Base-by-base conservation (phyloP, 2,797 vertebrate species). In the Gouania willdenowi region DNA sequence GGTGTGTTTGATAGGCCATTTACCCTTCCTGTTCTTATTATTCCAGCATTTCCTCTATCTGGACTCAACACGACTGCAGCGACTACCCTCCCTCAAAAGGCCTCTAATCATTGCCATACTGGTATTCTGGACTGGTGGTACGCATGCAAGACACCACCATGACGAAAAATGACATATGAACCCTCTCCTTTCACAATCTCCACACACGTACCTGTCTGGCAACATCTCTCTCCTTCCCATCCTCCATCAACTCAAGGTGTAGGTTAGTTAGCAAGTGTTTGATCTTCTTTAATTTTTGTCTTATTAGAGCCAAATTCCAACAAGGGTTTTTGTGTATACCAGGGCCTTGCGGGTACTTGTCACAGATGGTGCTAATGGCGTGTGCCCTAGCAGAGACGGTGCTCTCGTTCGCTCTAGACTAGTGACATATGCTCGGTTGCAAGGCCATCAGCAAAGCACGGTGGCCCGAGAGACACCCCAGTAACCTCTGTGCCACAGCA, bases 81-180 rank as follows among this genome's bases (percentile, higher is more conserved):
- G 8, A 75, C 42, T 52, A 19, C 53, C 62, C 60, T 46, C 60
- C 71, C 68, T 70, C 70, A 47, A 69, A 52, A 57, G 66, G 68
- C 46, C 62, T 54, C 63, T 91, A 91, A 92, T 91, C 83, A 90
- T 83, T 92, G 86, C 90, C 88, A 90, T 89, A 87, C 87, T 70
- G 78, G 58, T 70, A 78, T 81, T 73, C 85, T 77, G 47, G 63
- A 42, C 54, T 71, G 26, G 54, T 75, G 43, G 29, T 51, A 53
- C 25, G 10, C 55, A 40, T 65, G 66, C 51, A 39, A 44, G 46
- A 66, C 59, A 74, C 31, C 7, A 1, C 5, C 29, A 26, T 48
- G 61, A 63, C 50, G 60, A 35, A 34, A 33, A 63, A 15, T 39
- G 39, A 25, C 50, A 45, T 53, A 44, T 38, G 10, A 6, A 52